A percentile compares a stretch with the other conserved stretches of the same genome.
Conservation (phyloP, 1,140 invertebrate genomes). For the Thereuonema tuberculata region DNA sequence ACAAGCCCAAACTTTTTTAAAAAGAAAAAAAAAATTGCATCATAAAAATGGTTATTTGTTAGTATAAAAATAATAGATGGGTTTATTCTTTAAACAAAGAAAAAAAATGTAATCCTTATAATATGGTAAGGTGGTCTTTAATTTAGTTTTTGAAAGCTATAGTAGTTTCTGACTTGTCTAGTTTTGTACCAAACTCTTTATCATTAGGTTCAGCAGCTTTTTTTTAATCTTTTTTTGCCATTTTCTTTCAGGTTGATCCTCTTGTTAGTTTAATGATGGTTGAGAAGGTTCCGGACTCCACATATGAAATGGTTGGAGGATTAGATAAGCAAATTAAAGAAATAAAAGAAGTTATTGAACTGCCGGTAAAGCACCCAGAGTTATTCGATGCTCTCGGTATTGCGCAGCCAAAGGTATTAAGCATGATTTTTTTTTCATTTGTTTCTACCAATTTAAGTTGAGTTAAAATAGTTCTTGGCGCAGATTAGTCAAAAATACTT, state of each 20-base stretch:
- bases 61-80: too few species aligned
- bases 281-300: constrained; percentile 98
- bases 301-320: constrained; percentile 99
- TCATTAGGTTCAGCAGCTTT: too few species aligned
- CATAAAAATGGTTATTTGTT: too few species aligned
- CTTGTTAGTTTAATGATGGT: constrained; percentile 99
- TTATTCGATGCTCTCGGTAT: constrained; percentile 98
- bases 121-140: too few species aligned
- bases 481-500: too few species aligned
- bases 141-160: constrained; percentile 12
- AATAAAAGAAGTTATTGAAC: constrained; percentile 99
- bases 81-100: too few species aligned
- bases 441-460: too few species aligned
- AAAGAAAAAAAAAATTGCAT: too few species aligned
- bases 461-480: too few species aligned
- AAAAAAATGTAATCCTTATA: too few species aligned
- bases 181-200: constrained; percentile 12
- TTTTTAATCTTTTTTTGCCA: constrained; percentile 3
- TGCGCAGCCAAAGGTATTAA: constrained; percentile 92
- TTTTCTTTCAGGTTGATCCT: constrained; percentile 67
- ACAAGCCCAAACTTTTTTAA: too few species aligned
- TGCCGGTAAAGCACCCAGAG: constrained; percentile 99
- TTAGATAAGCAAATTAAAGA: constrained; percentile 99
- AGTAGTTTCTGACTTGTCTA: constrained; percentile 1
- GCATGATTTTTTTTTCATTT: too few species aligned